A percentile compares a stretch with the other conserved stretches of the same genome.
Evolutionary conservation across 1,140 invertebrate species (phyloP).

Genomic region (Pectinophora gossypiella): DNA sequence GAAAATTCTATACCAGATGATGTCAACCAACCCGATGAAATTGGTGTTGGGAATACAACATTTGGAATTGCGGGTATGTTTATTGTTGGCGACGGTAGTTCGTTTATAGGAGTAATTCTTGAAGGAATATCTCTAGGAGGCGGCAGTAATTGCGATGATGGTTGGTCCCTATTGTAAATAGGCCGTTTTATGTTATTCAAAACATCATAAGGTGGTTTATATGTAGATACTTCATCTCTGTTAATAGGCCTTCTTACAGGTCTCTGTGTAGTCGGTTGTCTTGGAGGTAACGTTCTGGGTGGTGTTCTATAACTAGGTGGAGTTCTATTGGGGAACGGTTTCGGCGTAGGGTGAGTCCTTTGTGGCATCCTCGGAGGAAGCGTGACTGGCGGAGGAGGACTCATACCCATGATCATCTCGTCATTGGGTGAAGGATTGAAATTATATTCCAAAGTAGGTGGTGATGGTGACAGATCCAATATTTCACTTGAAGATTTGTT

Average conservation of each 20-base stretch:
- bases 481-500: slow-evolving; percentile 56
- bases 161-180: slow-evolving; percentile 45
- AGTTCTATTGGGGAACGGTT: slow-evolving; percentile 41
- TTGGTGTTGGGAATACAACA: slow-evolving; percentile 57
- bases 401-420: slow-evolving; percentile 73
- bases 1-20: slow-evolving; percentile 60
- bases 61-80: slow-evolving; percentile 24
- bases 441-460: slow-evolving; percentile 57
- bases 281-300: slow-evolving; percentile 52
- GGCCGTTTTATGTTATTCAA: slow-evolving; percentile 61
- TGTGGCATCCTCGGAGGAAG: slow-evolving; percentile 31
- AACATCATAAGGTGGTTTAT: slow-evolving; percentile 57
- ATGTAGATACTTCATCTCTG: slow-evolving; percentile 66
- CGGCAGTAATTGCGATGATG: slow-evolving; percentile 53
- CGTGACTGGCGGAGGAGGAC: slow-evolving; percentile 55
- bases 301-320: slow-evolving; percentile 49
- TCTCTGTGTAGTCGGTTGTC: slow-evolving; percentile 47
- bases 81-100: slow-evolving; percentile 23
- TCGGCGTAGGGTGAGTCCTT: slow-evolving; percentile 37
- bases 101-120: slow-evolving; percentile 26
- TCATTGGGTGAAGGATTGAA: slow-evolving; percentile 57
- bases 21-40: slow-evolving; percentile 62
- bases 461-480: slow-evolving; percentile 67
- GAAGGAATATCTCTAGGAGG: slow-evolving; percentile 51
- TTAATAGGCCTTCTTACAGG: slow-evolving; percentile 45